A percentile compares a stretch with the other conserved stretches of the same genome.
phyloP scores from a whole-genome alignment of 1,140 invertebrate genomes.

The Sycobia sp. region DNA sequence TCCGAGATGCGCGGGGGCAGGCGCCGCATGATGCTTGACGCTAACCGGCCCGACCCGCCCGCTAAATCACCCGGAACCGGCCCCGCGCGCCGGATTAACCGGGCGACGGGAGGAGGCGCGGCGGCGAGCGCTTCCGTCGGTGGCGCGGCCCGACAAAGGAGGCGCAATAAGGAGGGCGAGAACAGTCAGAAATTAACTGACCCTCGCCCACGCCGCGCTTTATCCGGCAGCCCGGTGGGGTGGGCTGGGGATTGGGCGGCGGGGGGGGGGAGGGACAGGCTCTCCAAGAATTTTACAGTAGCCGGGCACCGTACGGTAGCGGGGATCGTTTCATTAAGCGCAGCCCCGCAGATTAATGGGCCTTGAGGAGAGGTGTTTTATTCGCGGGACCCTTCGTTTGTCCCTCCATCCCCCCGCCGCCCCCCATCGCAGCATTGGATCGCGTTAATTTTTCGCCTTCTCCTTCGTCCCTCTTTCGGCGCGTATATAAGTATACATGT shows the following conservation, averaged over 20 bases:
- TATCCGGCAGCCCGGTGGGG: no score
- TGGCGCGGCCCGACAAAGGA: background rate
- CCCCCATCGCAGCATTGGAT: background rate
- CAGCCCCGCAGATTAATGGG: slow-evolving; percentile 15
- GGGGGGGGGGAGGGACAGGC: slow-evolving; percentile 4
- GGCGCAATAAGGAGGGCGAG: background rate
- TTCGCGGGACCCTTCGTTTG: background rate
- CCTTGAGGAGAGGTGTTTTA: background rate
- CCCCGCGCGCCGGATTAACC: slow-evolving; percentile 37
- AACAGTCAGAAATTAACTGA: no score
- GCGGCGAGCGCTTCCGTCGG: no score
- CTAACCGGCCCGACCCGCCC: slow-evolving; percentile 49
- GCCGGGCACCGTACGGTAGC: slow-evolving; percentile 1
- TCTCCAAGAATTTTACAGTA: slow-evolving; percentile 42
- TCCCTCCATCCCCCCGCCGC: background rate
- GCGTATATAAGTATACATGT: no score
- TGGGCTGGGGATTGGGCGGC: no score
- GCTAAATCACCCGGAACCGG: slow-evolving; percentile 53
- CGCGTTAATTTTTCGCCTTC: slow-evolving; percentile 1
- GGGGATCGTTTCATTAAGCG: slow-evolving; percentile 49
- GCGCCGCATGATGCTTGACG: slow-evolving; percentile 49
- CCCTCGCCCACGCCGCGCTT: no score
- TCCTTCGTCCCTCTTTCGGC: background rate
- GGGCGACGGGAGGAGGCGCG: background rate
- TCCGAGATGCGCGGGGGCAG: slow-evolving; percentile 27